Evolutionary conservation across 2,888 invertebrate species (phyloP), one percentile per base, ranked within the genome.

Genomic region (Dolichopus griseipennis): DNA sequence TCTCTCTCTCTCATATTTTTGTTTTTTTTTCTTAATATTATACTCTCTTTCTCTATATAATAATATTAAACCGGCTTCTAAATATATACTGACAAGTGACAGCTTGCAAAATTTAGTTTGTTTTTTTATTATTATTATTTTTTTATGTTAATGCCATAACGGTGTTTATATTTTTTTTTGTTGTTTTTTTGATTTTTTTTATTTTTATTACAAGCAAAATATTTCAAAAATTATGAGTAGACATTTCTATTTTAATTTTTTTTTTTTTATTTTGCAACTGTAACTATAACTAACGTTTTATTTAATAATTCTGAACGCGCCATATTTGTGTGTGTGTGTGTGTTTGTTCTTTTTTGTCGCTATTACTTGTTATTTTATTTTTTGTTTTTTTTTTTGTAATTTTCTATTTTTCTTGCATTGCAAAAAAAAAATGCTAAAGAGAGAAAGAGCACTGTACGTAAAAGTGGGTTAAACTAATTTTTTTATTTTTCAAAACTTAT

Each of bases 291-390:
- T 6, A 52, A 2, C 6, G 52, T 18, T 52, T n/a, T 52, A 52
- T 52, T 52, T 52, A 52, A 52, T 52, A 52, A n/a, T 52, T 52
- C 52, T 52, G 52, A 52, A 52, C 52, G 52, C 52, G 52, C 52
- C 52, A 52, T 52, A 52, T 52, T 52, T 52, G 2, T 18, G 18
- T 7, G 2, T 15, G 8, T n/a, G n/a, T n/a, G n/a, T n/a, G n/a
- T n/a, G n/a, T n/a, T n/a, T n/a, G n/a, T n/a, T n/a, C n/a, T 52
- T 52, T 52, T 12, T 52, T 52, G 1, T n/a, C 18, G 52, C n/a
- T 52, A n/a, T 41, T 41, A 15, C 41, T n/a, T 5, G 9, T 41
- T 41, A 12, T 41, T 41, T n/a, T 41, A 12, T 15, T 41, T 41
- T 41, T 41, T 12, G 5, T 15, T 41, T 41, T 41, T 41, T 5